phyloP scores from a whole-genome alignment of 2,888 invertebrate genomes.

The Sialis lutaria region DNA sequence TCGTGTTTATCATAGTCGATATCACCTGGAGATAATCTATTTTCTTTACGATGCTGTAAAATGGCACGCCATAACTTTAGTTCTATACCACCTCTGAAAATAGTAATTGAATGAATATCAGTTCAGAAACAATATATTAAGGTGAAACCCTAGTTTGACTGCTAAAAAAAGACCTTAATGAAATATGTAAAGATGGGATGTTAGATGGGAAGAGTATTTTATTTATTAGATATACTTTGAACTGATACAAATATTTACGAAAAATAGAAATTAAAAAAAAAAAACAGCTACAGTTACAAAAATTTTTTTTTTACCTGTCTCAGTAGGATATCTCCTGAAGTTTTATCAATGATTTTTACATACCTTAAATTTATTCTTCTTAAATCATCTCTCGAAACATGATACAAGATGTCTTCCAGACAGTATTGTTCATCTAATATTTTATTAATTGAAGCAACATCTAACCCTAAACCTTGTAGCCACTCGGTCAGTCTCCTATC shows the following conservation, averaged over 20 bases:
- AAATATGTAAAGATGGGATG: too few species aligned
- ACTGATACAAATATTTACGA: too few species aligned
- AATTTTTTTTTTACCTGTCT: too few species aligned
- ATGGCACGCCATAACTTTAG: slow-evolving; percentile 75
- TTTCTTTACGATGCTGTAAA: slow-evolving; percentile 32
- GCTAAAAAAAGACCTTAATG: too few species aligned
- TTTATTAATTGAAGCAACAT: slow-evolving; percentile 44
- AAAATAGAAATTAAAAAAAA: too few species aligned
- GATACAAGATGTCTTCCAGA: slow-evolving; percentile 59
- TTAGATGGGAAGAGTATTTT: too few species aligned
- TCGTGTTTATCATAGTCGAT: background rate
- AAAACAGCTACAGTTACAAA: too few species aligned
- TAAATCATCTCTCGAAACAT: slow-evolving; percentile 69
- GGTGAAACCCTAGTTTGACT: too few species aligned
- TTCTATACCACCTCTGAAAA: slow-evolving; percentile 59
- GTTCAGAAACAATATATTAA: too few species aligned
- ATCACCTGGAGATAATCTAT: slow-evolving; percentile 4
- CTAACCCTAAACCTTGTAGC: slow-evolving; percentile 50
- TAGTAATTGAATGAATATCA: slow-evolving; percentile 6
- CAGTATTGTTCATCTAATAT: slow-evolving; percentile 62
- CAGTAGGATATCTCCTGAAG: too few species aligned
- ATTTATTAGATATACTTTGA: too few species aligned
- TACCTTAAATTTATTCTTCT: slow-evolving; percentile 62
- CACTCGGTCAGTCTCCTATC: slow-evolving; percentile 50
- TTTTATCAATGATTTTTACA: slow-evolving; percentile 11